These are phyloP conservation scores for Leptocoma aspasia DNA, from an alignment of 2,113 vertebrate species.

Conservation along the genomic window DNA sequence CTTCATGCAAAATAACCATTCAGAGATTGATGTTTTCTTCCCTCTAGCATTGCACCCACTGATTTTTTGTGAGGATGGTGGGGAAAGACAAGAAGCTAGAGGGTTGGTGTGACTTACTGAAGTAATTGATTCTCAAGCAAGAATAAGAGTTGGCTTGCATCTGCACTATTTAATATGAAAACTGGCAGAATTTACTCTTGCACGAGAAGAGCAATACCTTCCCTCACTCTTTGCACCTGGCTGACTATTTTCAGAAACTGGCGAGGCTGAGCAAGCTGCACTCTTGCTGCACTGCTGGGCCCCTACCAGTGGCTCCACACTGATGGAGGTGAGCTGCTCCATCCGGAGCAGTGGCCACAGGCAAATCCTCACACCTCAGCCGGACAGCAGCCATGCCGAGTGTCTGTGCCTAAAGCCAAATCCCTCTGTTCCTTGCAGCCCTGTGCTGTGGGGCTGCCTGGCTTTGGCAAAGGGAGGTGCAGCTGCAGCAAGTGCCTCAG, in stretches of 20 bases:
- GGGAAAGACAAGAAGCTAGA: not conserved
- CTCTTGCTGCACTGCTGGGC: not conserved
- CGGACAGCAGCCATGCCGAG: accelerated
- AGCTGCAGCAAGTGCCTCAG: accelerated
- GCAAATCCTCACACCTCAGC: not conserved
- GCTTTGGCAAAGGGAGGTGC: not conserved
- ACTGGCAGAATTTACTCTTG: not conserved
- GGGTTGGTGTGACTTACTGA: not conserved
- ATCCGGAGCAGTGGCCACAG: not conserved
- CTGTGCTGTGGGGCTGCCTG: accelerated
- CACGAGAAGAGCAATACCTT: not conserved
- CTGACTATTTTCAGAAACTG: not conserved
- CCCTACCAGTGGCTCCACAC: accelerated
- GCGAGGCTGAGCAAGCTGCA: not conserved
- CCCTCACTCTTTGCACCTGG: not conserved
- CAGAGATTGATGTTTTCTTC: not conserved
- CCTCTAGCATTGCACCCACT: not conserved
- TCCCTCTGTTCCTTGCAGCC: not conserved
- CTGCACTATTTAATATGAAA: not conserved
- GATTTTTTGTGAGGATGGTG: not conserved
- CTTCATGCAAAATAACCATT: not conserved
- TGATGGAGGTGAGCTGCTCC: accelerated
- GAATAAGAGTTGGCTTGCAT: not conserved
- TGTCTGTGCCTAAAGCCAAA: accelerated
- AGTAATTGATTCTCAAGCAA: not conserved